Percentiles rank a stretch among this genome's conserved stretches.
Evolutionary conservation across 2,113 vertebrate genomes (phyloP).

Genomic region (Cettia cetti): DNA sequence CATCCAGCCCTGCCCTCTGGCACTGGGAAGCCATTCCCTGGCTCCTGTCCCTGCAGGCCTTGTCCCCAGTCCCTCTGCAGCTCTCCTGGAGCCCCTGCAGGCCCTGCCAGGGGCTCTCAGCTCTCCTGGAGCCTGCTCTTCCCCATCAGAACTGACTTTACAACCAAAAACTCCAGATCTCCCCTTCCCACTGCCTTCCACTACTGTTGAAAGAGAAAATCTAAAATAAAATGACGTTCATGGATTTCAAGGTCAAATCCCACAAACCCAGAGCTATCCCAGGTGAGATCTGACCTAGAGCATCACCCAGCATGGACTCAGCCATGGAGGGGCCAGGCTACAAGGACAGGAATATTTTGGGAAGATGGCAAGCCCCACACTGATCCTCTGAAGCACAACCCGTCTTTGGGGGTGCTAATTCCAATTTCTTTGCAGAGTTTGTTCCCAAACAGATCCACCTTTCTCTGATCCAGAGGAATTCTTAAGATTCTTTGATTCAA

Average conservation of each 20-base stretch:
- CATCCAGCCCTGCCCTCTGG: background rate
- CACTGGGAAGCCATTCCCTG: background rate
- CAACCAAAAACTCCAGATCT: background rate
- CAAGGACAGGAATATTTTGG: background rate
- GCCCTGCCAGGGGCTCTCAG: background rate
- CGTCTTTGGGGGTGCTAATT: background rate
- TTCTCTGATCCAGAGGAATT: background rate
- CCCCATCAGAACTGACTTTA: background rate
- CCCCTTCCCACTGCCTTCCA: too few relatives aligned
- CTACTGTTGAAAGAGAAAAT: background rate
- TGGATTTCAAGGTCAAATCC: background rate
- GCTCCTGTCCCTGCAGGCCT: background rate
- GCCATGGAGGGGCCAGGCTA: rapidly evolving
- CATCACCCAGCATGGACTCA: background rate
- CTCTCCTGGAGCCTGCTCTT: background rate
- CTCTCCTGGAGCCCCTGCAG: background rate
- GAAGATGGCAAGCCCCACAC: background rate
- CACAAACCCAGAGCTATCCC: background rate
- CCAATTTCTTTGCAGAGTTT: background rate
- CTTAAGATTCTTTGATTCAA: background rate
- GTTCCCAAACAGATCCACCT: background rate
- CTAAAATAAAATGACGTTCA: background rate
- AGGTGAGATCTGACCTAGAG: rapidly evolving
- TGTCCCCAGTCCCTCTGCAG: background rate
- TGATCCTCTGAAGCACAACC: background rate